Percentiles rank a stretch among this genome's conserved stretches.
Evolutionary conservation across 2,888 invertebrate genomes (phyloP).

Genomic region (Periphyllus acericola): DNA sequence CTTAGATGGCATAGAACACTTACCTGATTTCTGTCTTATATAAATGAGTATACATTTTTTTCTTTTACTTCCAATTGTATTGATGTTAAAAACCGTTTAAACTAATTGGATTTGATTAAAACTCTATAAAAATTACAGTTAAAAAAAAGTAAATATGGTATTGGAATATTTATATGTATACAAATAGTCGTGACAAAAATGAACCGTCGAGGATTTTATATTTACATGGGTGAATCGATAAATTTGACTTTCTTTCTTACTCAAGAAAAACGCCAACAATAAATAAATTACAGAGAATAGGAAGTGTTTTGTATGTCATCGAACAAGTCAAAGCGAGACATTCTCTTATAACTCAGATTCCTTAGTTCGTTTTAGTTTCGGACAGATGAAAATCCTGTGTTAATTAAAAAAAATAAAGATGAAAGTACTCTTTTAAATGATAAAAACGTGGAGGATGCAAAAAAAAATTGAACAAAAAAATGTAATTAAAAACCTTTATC

Average conservation of each 20-base stretch:
- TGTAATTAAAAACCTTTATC: slow-evolving; percentile 57
- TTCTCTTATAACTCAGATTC: slow-evolving; percentile 17
- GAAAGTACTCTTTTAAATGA: slow-evolving; percentile 27
- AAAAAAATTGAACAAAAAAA: slow-evolving; percentile 38
- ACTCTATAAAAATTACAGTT: neutral
- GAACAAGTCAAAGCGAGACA: neutral
- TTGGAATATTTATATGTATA: neutral
- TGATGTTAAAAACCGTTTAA: neutral
- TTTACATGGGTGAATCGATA: slow-evolving; percentile 54
- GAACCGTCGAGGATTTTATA: slow-evolving; percentile 12
- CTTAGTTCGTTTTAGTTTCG: neutral
- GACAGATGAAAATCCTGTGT: slow-evolving; percentile 36
- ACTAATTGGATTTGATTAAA: neutral
- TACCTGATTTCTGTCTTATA: neutral
- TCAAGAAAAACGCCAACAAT: neutral
- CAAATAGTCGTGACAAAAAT: slow-evolving; percentile 47
- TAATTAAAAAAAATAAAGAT: slow-evolving; percentile 47
- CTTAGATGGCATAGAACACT: no score
- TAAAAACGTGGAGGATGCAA: slow-evolving; percentile 25
- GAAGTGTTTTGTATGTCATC: slow-evolving; percentile 35
- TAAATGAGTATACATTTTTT: neutral
- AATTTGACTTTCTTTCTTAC: slow-evolving; percentile 20
- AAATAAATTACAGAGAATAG: slow-evolving; percentile 39
- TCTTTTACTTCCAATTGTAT: neutral
- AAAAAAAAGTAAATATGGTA: slow-evolving; percentile 9